Base-by-base conservation (phyloP, 1,140 invertebrate genomes). In the Lycorma delicatula region DNA sequence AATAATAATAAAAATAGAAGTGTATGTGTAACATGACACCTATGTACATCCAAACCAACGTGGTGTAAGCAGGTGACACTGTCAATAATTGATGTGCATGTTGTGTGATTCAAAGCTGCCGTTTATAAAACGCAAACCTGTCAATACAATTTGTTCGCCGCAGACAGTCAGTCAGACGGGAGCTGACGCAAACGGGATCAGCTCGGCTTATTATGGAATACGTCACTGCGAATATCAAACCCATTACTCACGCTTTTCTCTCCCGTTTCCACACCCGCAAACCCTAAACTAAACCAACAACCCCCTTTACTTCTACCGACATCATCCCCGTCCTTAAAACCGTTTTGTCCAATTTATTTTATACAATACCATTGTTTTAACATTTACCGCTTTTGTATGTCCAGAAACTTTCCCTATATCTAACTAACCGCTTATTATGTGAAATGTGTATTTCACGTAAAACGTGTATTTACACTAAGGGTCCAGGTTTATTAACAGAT, bases 111-210 rank as follows among this genome's bases (percentile, higher is more conserved):
- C 49, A 51, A 51, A 51, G 27, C 49, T 51, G 23, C 29, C 49
- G 27, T 51, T 51, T 51, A 51, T 51, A 51, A 29, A 51, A 51
- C 41, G 49, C 26, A 51, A 51, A 25, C 23, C 49, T 51, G 49
- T 51, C 49, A 51, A 51, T 51, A 51, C 49, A 51, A 51, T 51
- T 51, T 51, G 49, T 51, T 51, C 23, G 23, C 41, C 41, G 16
- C 41, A 44, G 41, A 44, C 41, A 44, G 41, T 44, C 41, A 29
- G 49, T 29, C 20, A 20, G 49, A 25, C 18, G 47, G 25, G 20
- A 50, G 48, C 16, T n/a, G 26, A 26, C 20, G 48, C 27, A 25
- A 51, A 51, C 18, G 49, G 49, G 49, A 51, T 51, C 49, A 51
- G 49, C 29, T 29, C 49, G 29, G 49, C 49, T 51, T 51, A 51